These are phyloP conservation scores for Marcusenius ussheri DNA, from an alignment of 2,113 vertebrate species.

Conservation along the genomic window DNA sequence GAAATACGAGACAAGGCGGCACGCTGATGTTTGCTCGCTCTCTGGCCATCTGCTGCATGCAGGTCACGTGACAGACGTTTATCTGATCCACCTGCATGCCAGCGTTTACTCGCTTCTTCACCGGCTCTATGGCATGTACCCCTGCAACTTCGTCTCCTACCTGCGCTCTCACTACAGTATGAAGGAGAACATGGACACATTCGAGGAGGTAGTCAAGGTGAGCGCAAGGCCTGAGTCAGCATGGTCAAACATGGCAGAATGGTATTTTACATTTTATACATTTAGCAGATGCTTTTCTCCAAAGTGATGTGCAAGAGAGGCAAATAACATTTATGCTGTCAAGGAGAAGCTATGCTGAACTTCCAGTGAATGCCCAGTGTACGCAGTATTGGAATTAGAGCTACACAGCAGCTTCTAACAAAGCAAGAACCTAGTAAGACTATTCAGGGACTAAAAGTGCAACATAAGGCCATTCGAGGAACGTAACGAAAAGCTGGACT, in stretches of 20 bases:
- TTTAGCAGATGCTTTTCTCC: not conserved
- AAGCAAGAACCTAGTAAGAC: not conserved
- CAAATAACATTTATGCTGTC: not conserved
- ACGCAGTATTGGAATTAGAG: not conserved
- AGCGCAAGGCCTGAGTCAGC: not conserved
- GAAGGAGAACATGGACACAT: conserved; percentile 95
- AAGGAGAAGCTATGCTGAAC: not conserved
- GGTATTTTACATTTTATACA: not conserved
- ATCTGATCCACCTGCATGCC: conserved; percentile 87
- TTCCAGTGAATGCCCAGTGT: not conserved
- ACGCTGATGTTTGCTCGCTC: not conserved
- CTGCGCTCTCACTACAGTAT: conserved; percentile 93
- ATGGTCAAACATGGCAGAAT: not conserved
- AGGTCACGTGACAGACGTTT: conserved; percentile 75
- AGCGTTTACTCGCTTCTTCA: conserved; percentile 92
- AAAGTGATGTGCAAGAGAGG: not conserved
- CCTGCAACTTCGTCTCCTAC: conserved; percentile 96
- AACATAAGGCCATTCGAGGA: not conserved
- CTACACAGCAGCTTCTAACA: not conserved
- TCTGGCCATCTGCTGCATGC: not conserved
- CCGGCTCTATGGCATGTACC: conserved; percentile 97
- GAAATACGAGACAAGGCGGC: not conserved
- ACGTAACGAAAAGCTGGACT: not conserved
- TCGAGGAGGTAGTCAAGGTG: conserved; percentile 90
- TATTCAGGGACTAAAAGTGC: not conserved